These are phyloP conservation scores for Aethes cnicana DNA, from an alignment of 2,888 invertebrate species.

Conservation along the genomic window DNA sequence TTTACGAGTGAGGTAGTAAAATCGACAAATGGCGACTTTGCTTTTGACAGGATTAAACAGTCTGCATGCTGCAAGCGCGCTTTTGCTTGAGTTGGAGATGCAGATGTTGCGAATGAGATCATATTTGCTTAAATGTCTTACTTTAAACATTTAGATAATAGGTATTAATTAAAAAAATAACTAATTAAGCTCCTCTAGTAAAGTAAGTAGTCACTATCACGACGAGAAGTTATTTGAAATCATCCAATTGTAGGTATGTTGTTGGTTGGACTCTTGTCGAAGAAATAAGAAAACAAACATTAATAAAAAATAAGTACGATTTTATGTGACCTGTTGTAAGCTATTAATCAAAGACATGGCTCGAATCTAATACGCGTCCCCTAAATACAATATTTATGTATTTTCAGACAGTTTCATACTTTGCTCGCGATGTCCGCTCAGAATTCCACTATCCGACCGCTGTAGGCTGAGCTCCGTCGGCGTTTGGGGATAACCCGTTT, in stretches of 20 bases:
- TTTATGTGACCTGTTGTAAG: conserved; percentile 31
- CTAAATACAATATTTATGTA: conserved; percentile 81
- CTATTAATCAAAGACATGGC: conserved; percentile 42
- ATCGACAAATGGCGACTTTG: conserved; percentile 77
- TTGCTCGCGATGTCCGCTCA: conserved; percentile 68
- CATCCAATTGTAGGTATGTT: too few relatives aligned
- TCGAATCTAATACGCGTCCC: conserved; percentile 54
- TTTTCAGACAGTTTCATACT: conserved; percentile 78
- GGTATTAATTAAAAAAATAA: too few relatives aligned
- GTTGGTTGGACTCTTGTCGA: too few relatives aligned
- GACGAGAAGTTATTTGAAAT: too few relatives aligned
- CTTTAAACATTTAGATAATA: too few relatives aligned
- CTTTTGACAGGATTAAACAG: conserved; percentile 66
- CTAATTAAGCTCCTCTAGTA: too few relatives aligned
- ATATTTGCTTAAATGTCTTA: too few relatives aligned
- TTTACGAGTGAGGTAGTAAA: conserved; percentile 69
- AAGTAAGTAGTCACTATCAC: too few relatives aligned
- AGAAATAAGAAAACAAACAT: conserved; percentile 28
- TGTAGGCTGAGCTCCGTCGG: conserved; percentile 52
- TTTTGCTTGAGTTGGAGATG: not conserved
- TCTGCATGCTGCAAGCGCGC: conserved; percentile 36
- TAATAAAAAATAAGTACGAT: conserved; percentile 27
- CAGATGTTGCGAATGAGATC: too few relatives aligned
- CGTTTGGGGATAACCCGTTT: conserved; percentile 41
- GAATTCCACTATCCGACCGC: conserved; percentile 58